A percentile compares a stretch with the other conserved stretches of the same genome.
phyloP scores from a whole-genome alignment of 2,113 vertebrate species.

The Sinocyclocheilus anophthalmus region DNA sequence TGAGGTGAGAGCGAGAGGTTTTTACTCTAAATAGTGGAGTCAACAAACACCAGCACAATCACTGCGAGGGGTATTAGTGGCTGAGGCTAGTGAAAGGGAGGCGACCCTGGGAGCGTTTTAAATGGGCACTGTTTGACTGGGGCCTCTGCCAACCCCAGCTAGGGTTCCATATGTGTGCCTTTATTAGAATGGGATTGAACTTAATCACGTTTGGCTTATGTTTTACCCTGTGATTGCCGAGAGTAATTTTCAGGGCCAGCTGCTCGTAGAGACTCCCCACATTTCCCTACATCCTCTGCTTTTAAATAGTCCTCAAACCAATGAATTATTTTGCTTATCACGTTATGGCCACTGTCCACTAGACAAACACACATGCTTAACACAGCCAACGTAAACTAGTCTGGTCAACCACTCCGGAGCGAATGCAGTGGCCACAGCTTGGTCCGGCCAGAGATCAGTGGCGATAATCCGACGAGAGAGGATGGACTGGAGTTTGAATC shows the following conservation, averaged over 20 bases:
- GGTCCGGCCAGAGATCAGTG: neutral
- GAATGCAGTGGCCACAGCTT: constrained; percentile 31
- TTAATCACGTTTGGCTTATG: constrained; percentile 56
- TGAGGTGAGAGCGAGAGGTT: constrained; percentile 46
- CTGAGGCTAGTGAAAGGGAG: constrained; percentile 62
- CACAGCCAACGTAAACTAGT: constrained; percentile 43
- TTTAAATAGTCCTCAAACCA: constrained; percentile 21
- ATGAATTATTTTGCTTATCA: constrained; percentile 32
- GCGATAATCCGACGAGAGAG: neutral
- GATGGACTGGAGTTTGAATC: neutral
- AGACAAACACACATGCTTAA: constrained; percentile 7
- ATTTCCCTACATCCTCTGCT: constrained; percentile 1
- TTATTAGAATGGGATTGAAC: constrained; percentile 50
- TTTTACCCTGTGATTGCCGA: constrained; percentile 44
- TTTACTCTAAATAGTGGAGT: constrained; percentile 60
- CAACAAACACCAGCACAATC: constrained; percentile 66
- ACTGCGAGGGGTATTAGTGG: constrained; percentile 55
- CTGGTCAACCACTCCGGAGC: constrained; percentile 28
- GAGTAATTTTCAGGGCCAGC: constrained; percentile 59
- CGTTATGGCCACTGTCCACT: constrained; percentile 10
- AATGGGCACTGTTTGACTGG: constrained; percentile 53
- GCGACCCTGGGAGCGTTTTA: constrained; percentile 10
- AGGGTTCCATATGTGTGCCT: constrained; percentile 36
- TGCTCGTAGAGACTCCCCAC: constrained; percentile 51
- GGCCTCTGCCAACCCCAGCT: constrained; percentile 34